Base-by-base conservation (phyloP, 2,888 invertebrate species). In the Pachliopta kotzebuea region DNA sequence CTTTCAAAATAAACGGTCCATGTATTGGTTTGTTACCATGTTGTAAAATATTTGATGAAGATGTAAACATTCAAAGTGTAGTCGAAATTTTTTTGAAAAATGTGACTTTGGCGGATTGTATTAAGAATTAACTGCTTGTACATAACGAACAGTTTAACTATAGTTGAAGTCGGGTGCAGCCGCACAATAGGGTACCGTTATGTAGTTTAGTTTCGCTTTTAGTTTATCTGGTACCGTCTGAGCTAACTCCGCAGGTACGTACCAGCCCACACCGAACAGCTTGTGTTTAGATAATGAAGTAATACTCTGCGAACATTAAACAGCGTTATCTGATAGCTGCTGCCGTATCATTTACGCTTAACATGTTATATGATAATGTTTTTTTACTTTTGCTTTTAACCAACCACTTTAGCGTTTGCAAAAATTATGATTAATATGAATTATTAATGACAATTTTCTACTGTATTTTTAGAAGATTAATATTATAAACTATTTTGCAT, bases 131-230 rank as follows among this genome's bases (percentile, higher is more conserved):
- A 45, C n/a, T n/a, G 18, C n/a, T n/a, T n/a, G 11, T 14, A 21
- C 8, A 37, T 31, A 62, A 29, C 56, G 24, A 31, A 62, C 18
- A 58, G 54, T 64, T 56, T 61, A 58, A 37, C 37, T 17, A 9
- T 37, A 21, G 54, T 59, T 59, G 31, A 11, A n/a, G 4, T 8
- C 8, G 20, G 52, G 53, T 66, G 56, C 21, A 7, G 56, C 42
- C 49, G 59, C 55, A 14, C 59, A 49, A 17, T 50, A 37, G 6
- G 55, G 63, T 62, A 57, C 62, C 64, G 65, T 59, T 66, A 66
- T 59, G 50, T 52, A 45, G 60, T 68, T 65, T 62, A 59, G 67
- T 65, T 68, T 66, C 60, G 62, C 68, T 65, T 62, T 67, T 67
- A 61, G 56, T 66, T 63, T 65, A 63, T 65, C 52, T 58, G 24